phyloP scores from a whole-genome alignment of 2,113 vertebrate genomes.

The Scartelaos histophorus region DNA sequence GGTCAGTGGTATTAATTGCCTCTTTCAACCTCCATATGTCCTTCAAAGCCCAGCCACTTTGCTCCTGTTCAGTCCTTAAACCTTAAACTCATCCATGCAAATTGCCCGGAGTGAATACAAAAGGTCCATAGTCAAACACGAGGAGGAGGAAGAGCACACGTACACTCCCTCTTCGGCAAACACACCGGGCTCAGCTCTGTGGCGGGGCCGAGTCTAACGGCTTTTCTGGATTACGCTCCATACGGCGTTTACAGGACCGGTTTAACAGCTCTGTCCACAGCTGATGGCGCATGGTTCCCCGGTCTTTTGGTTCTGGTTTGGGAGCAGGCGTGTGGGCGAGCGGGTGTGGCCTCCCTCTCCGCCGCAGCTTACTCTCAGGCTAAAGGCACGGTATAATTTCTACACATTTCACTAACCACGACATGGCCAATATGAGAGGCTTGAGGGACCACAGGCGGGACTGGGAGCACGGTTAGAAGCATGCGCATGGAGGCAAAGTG shows the following conservation, averaged over 20 bases:
- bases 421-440: slow-evolving; percentile 72
- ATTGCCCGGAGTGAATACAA: slow-evolving; percentile 42
- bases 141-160: slow-evolving; percentile 40
- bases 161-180: slow-evolving; percentile 49
- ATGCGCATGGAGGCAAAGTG: slow-evolving; percentile 28
- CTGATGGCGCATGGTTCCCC: slow-evolving; percentile 49
- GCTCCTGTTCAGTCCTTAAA: background rate
- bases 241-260: slow-evolving; percentile 43
- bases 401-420: slow-evolving; percentile 70
- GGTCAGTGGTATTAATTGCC: background rate
- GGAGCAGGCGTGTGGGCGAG: slow-evolving; percentile 63
- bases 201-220: slow-evolving; percentile 59
- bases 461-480: slow-evolving; percentile 8
- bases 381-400: slow-evolving; percentile 71
- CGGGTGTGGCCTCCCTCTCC: slow-evolving; percentile 52
- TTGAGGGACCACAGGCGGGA: slow-evolving; percentile 45
- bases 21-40: background rate
- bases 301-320: slow-evolving; percentile 4
- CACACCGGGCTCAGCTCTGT: slow-evolving; percentile 37
- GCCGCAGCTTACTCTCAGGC: slow-evolving; percentile 70
- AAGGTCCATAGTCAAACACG: slow-evolving; percentile 50
- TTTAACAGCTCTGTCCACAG: slow-evolving; percentile 48
- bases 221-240: slow-evolving; percentile 49
- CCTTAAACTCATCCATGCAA: slow-evolving; percentile 41
- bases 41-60: background rate